Conservation (phyloP, 2,113 vertebrate species). For the Microtus ochrogaster region DNA sequence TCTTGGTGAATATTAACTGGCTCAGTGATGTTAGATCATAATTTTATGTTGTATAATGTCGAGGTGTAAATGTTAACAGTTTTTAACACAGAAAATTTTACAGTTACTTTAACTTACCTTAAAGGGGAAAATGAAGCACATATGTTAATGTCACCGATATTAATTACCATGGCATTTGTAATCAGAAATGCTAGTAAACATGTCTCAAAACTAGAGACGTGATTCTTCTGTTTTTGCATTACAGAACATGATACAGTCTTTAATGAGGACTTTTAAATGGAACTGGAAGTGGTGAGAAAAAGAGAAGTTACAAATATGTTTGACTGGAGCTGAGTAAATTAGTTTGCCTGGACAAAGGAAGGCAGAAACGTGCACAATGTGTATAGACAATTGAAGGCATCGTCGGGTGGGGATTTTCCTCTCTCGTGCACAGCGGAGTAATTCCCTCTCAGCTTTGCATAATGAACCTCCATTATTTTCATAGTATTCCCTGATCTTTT, state of each 20-base stretch:
- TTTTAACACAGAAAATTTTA: constrained; percentile 25
- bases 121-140: background rate
- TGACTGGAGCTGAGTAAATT: background rate
- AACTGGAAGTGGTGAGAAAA: background rate
- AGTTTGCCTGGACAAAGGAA: background rate
- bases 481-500: background rate
- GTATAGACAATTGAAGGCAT: background rate
- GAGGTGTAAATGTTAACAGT: background rate
- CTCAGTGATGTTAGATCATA: background rate
- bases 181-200: background rate
- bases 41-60: background rate
- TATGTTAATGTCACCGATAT: background rate
- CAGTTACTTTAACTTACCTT: background rate
- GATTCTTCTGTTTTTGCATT: background rate
- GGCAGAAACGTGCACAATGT: background rate
- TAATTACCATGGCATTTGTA: background rate
- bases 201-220: constrained; percentile 5
- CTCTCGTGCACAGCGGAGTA: background rate
- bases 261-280: background rate
- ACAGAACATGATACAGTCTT: background rate
- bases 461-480: background rate
- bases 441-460: background rate
- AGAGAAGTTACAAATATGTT: background rate
- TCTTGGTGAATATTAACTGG: background rate
- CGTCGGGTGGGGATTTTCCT: background rate